Base-by-base conservation (phyloP, 2,888 invertebrate genomes). In the Eupithecia subumbrata region DNA sequence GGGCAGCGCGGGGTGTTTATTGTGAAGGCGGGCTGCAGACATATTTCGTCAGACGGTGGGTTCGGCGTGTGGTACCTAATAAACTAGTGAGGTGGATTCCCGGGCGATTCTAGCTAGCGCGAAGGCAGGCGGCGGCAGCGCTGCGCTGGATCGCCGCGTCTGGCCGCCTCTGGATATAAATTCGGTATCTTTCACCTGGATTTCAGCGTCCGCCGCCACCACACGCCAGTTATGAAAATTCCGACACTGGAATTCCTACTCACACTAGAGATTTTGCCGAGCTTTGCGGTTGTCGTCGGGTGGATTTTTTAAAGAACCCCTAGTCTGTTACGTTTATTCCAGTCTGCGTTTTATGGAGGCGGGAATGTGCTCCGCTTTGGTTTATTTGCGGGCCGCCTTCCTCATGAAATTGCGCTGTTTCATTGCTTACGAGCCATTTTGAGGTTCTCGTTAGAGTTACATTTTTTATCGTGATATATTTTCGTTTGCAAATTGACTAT, bases 321-420 rank as follows among this genome's bases (percentile, higher is more conserved):
- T 86, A 89, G 87, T 91, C 90, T 90, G 92, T 92, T 91, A 92
- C 92, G 89, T 92, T 92, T 93, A 92, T 93, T 92, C 90, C 90
- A 90, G 91, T 87, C 90, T 91, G 90, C 90, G 90, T 92, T 93
- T 93, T 93, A 93, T 93, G 90, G 88, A 90, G 89, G 92, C 91
- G 92, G 93, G 92, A 92, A 93, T 93, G 92, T 92, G 89, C 90
- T 88, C 87, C 90, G 91, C 90, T 92, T 91, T 92, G 92, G 93
- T 93, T 93, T 94, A 93, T 93, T 92, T 91, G 92, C 87, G 88
- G 88, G 90, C 92, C 90, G 90, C 92, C 90, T 93, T 91, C 89
- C 93, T 91, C 91, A 89, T 93, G 92, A 92, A 93, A 93, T 93
- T 92, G 91, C 92, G 90, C 90, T 92, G 91, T 93, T 93, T 93